Percentiles rank a stretch among this genome's conserved stretches.
These are phyloP conservation scores for Drosophila mettleri DNA, from an alignment of 2,888 invertebrate genomes.

Conservation along the genomic window DNA sequence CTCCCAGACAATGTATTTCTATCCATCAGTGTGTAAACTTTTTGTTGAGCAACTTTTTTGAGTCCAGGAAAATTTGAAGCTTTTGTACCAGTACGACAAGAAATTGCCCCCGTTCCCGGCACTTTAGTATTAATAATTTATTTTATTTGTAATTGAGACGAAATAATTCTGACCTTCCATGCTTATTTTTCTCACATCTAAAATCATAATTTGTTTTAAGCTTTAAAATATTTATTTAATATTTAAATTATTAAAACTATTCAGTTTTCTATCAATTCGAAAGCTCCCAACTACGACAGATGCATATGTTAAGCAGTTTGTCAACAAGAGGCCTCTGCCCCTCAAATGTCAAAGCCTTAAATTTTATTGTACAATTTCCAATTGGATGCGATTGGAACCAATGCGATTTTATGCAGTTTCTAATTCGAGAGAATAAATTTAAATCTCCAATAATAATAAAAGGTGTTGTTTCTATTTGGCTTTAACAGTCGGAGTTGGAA, in stretches of 20 bases:
- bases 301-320: no score
- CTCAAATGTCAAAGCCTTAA: neutral
- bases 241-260: neutral
- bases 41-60: neutral
- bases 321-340: neutral
- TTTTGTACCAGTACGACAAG: no score
- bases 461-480: neutral
- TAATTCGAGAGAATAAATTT: neutral
- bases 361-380: neutral
- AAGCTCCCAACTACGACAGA: neutral
- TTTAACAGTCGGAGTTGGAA: neutral
- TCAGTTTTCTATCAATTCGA: neutral
- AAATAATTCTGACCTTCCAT: no score
- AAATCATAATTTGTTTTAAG: no score
- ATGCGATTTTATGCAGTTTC: neutral
- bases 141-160: no score
- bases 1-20: neutral
- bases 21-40: neutral
- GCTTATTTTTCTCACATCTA: no score
- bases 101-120: no score
- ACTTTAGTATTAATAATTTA: no score
- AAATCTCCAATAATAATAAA: slow-evolving; percentile 2
- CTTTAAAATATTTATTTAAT: no score
- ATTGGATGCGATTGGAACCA: neutral
- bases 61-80: neutral